phyloP scores from a whole-genome alignment of 1,140 invertebrate species.

The Parasteatoda tepidariorum region DNA sequence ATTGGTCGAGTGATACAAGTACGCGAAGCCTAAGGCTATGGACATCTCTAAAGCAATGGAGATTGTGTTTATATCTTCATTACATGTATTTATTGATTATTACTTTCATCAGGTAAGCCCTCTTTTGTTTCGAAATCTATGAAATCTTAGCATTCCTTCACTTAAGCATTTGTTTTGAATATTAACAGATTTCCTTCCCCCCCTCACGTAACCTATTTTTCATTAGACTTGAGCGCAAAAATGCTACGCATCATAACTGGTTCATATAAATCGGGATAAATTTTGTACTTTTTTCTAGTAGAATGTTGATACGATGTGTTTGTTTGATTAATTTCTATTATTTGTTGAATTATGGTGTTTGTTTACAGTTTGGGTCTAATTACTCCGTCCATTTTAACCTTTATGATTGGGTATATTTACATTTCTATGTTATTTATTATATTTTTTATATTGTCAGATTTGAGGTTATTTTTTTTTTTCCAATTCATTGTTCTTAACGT shows the following conservation, averaged over 20 bases:
- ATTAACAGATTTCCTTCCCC: too few relatives aligned
- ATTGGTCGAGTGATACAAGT: slow-evolving; percentile 60
- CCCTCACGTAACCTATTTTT: slow-evolving; percentile 57
- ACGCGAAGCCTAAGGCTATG: slow-evolving; percentile 59
- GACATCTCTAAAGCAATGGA: slow-evolving; percentile 57
- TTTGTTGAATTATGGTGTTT: neutral
- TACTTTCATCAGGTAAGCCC: slow-evolving; percentile 26
- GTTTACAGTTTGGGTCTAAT: neutral
- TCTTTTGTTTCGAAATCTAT: neutral
- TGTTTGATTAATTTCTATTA: neutral
- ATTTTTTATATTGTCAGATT: too few relatives aligned
- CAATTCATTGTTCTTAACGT: too few relatives aligned
- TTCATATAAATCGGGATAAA: slow-evolving; percentile 33
- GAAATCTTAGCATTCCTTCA: neutral
- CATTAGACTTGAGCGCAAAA: slow-evolving; percentile 33
- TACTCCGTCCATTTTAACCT: too few relatives aligned
- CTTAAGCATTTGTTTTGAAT: neutral
- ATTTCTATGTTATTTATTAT: too few relatives aligned
- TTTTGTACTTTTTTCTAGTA: slow-evolving; percentile 4
- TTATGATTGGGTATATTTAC: too few relatives aligned
- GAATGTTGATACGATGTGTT: neutral
- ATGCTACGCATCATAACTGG: slow-evolving; percentile 51
- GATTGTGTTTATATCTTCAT: slow-evolving; percentile 59
- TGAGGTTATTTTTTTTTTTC: too few relatives aligned
- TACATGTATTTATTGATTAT: slow-evolving; percentile 53